Evolutionary conservation across 2,113 vertebrate species (phyloP).

Genomic region (Amazona vittata): DNA sequence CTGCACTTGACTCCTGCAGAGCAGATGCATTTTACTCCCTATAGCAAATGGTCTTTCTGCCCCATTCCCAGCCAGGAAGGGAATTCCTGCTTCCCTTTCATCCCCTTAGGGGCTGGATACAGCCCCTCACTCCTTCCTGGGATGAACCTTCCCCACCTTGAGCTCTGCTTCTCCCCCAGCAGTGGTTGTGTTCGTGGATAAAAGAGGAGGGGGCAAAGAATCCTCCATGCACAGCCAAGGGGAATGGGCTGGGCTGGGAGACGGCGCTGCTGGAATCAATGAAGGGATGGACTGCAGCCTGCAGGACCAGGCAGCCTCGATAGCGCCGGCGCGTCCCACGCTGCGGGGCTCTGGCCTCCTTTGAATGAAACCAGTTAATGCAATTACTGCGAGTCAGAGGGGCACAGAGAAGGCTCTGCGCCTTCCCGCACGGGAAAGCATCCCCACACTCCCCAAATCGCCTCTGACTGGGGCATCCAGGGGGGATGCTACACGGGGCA

Average conservation of each 20-base stretch:
- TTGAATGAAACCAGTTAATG: not conserved
- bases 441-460: not conserved
- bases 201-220: not conserved
- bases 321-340: rapidly evolving
- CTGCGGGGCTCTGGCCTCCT: not conserved
- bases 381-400: not conserved
- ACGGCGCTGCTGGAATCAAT: not conserved
- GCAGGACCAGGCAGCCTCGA: rapidly evolving
- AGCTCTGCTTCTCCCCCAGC: not conserved
- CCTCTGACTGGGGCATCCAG: rapidly evolving
- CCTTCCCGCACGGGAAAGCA: not conserved
- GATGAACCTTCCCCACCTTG: not conserved
- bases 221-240: not conserved
- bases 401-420: not conserved
- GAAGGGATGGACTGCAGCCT: not conserved
- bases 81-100: not conserved
- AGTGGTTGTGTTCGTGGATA: rapidly evolving
- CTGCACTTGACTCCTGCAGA: not conserved
- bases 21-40: not conserved
- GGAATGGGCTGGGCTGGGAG: not conserved
- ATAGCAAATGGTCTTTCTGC: not conserved
- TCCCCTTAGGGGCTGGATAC: not conserved
- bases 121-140: rapidly evolving
- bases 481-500: not conserved
- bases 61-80: not conserved